Evolutionary conservation across 2,888 invertebrate genomes (phyloP), one percentile per base, ranked within the genome.

Genomic region (Cactoblastis cactorum): DNA sequence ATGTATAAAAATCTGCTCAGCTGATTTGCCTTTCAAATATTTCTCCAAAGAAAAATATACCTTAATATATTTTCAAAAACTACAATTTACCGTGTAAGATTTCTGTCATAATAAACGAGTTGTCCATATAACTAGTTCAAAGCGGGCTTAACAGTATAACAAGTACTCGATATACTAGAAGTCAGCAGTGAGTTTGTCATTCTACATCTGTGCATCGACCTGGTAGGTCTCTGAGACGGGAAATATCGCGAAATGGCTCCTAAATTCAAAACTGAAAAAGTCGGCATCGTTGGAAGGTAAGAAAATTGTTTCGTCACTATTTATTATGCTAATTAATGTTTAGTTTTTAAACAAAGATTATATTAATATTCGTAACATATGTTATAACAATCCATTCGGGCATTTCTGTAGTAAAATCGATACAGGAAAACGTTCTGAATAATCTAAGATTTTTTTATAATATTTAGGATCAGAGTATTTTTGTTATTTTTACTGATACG

Each of bases 241-340:
- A 22, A 18, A 18, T 1, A 24, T 11, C 0, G 24, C 35, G 12
- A 35, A 50, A 86, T 86, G 87, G 79, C 83, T 56, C 65, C 80
- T 55, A 77, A 62, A 53, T 67, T 67, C 53, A 92, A 91, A 74
- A 90, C 82, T 50, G 93, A 93, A 80, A 94, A 94, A 84, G 92
- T 95, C 61, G 94, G 94, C 58, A 95, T 95, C 58, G 90, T 95
- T 56, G 95, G 95, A 73, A 95, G 95, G 95, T 95, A 83, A 82
- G 74, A 53, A n/a, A n/a, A 43, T 54, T 28, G 4, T 47, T 14
- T 34, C 39, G 22, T 39, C 19, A 49, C 18, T 15, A 41, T 2
- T 9, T 24, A 28, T 28, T 2, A n/a, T n/a, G n/a, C n/a, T n/a
- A n/a, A n/a, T n/a, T n/a, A n/a, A n/a, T n/a, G n/a, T n/a, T n/a